Conservation (phyloP, 2,113 vertebrate genomes). For the Vidua macroura region DNA sequence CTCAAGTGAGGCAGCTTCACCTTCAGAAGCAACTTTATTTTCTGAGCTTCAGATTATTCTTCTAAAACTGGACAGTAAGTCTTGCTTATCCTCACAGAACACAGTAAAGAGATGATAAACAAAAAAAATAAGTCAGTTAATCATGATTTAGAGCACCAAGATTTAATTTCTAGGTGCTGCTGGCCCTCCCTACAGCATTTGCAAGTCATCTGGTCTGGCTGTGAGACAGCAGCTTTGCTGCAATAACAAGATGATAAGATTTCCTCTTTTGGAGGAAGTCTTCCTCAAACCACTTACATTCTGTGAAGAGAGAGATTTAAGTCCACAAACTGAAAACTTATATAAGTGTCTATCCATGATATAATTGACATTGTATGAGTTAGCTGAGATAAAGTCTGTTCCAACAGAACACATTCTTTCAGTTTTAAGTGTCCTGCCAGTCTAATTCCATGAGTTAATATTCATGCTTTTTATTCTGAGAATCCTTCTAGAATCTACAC, state of each 20-base stretch:
- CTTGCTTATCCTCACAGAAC: not conserved
- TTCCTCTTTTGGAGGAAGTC: not conserved
- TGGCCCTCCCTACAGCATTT: not conserved
- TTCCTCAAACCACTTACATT: not conserved
- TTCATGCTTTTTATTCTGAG: not conserved
- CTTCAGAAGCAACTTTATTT: not conserved
- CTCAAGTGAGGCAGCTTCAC: not conserved
- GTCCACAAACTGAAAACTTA: not conserved
- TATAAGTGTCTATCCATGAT: not conserved
- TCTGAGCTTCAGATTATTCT: not conserved
- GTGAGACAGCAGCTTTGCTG: not conserved
- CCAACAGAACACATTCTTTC: not conserved
- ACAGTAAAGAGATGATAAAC: not conserved
- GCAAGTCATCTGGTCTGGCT: not conserved
- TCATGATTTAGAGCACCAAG: not conserved
- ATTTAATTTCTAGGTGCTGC: not conserved
- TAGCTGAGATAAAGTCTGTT: not conserved
- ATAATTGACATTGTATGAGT: not conserved
- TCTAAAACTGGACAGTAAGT: not conserved
- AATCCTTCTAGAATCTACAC: not conserved
- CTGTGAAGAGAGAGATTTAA: not conserved
- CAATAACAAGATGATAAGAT: not conserved
- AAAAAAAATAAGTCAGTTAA: not conserved
- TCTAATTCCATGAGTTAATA: not conserved
- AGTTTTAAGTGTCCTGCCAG: not conserved